Evolutionary conservation across 2,888 invertebrate genomes (phyloP).

Genomic region (Helobdella robusta): DNA sequence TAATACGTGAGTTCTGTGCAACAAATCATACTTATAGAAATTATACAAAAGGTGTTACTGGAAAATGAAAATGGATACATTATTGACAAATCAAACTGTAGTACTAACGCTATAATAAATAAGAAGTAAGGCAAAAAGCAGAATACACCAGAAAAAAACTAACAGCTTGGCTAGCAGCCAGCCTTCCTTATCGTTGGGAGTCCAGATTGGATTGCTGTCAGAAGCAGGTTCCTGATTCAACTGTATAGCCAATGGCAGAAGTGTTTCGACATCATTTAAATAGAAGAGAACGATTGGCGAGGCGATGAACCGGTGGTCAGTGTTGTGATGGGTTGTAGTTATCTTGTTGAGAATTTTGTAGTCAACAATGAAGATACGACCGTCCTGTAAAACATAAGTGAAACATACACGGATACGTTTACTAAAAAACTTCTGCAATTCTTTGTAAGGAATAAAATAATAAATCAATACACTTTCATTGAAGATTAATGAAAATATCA

Average conservation of each 20-base stretch:
- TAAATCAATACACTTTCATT: conserved; percentile 4
- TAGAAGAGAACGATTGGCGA: conserved; percentile 41
- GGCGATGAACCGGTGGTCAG: conserved; percentile 31
- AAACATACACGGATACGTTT: neutral
- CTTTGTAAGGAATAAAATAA: neutral
- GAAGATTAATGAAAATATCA: too few species aligned
- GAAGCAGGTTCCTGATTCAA: conserved; percentile 47
- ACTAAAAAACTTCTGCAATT: neutral
- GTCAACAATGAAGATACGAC: conserved; percentile 33
- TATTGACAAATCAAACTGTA: too few species aligned
- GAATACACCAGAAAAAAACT: neutral
- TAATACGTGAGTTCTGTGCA: too few species aligned
- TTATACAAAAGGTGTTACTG: too few species aligned
- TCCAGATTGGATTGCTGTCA: conserved; percentile 47
- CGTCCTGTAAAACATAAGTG: too few species aligned
- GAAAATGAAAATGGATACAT: too few species aligned
- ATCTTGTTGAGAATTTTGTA: conserved; percentile 30
- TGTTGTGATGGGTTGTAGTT: conserved; percentile 30
- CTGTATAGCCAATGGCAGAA: conserved; percentile 52
- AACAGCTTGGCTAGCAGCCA: conserved; percentile 50
- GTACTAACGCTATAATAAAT: too few species aligned
- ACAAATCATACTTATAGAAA: too few species aligned
- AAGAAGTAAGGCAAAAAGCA: too few species aligned
- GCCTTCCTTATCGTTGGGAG: conserved; percentile 38
- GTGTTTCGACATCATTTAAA: conserved; percentile 40